Conservation (phyloP, 2,113 vertebrate species). For the Chaetops frenatus region DNA sequence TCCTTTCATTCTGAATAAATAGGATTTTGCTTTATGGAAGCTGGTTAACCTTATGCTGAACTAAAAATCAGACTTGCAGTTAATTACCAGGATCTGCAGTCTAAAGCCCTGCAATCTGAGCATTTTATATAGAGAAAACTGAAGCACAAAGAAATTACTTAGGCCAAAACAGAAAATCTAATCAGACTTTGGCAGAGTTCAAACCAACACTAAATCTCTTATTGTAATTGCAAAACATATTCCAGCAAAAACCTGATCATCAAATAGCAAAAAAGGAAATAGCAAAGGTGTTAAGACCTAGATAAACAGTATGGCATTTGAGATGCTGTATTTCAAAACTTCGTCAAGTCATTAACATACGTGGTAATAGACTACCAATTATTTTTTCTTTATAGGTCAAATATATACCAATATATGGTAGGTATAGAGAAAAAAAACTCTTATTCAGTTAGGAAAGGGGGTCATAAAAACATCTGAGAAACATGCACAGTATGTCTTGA, state of each 20-base stretch:
- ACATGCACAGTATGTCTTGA: neutral
- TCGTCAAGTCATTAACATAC: neutral
- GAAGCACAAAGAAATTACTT: constrained; percentile 31
- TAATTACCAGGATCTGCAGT: constrained; percentile 51
- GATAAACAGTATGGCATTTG: neutral
- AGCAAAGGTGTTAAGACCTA: neutral
- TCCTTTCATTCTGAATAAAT: constrained; percentile 41
- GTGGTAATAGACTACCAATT: neutral
- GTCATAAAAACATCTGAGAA: neutral
- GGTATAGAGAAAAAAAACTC: neutral
- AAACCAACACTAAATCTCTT: constrained; percentile 42
- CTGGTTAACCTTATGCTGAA: constrained; percentile 51
- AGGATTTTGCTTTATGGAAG: constrained; percentile 49
- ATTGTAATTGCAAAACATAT: constrained; percentile 43
- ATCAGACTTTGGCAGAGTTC: constrained; percentile 43
- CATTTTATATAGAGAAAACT: constrained; percentile 35
- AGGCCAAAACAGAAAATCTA: constrained; percentile 53
- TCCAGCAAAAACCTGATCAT: constrained; percentile 26
- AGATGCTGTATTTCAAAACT: neutral
- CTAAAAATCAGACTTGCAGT: constrained; percentile 55
- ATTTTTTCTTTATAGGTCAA: neutral
- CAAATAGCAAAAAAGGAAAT: constrained; percentile 7
- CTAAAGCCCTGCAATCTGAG: constrained; percentile 22
- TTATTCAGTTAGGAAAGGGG: neutral
- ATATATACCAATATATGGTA: neutral